phyloP scores from a whole-genome alignment of 2,113 vertebrate species.

The Syrrhaptes paradoxus region DNA sequence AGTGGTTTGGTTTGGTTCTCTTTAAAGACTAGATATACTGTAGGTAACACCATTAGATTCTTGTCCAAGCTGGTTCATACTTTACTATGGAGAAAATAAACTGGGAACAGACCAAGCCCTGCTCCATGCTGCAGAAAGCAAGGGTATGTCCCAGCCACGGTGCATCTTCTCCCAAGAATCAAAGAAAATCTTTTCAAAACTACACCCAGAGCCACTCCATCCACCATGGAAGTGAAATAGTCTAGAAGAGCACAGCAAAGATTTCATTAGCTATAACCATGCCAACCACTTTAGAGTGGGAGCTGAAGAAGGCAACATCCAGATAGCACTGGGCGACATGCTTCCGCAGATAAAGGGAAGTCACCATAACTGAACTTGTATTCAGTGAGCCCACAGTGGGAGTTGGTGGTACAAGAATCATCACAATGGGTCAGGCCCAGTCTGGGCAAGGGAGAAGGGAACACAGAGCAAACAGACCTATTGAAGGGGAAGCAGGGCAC shows the following conservation, averaged over 20 bases:
- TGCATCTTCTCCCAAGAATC: not conserved
- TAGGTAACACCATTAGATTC: not conserved
- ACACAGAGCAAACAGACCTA: not conserved
- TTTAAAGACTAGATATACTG: not conserved
- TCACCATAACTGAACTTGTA: not conserved
- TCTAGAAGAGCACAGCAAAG: not conserved
- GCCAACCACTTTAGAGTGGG: not conserved
- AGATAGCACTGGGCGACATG: too few species aligned
- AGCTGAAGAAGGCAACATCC: not conserved
- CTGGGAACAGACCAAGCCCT: not conserved
- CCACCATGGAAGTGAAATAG: accelerated
- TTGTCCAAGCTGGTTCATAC: not conserved
- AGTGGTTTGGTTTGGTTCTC: not conserved
- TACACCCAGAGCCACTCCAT: not conserved
- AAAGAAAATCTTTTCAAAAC: not conserved
- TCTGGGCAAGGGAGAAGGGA: not conserved
- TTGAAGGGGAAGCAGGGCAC: not conserved
- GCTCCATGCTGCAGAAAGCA: not conserved
- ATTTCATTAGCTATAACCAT: not conserved
- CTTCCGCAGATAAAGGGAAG: not conserved
- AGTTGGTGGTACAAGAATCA: not conserved
- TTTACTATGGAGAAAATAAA: not conserved
- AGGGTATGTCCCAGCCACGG: not conserved
- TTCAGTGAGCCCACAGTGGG: not conserved
- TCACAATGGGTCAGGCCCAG: not conserved